Base-by-base conservation (phyloP, 2,888 invertebrate species). In the Cepaea hortensis region DNA sequence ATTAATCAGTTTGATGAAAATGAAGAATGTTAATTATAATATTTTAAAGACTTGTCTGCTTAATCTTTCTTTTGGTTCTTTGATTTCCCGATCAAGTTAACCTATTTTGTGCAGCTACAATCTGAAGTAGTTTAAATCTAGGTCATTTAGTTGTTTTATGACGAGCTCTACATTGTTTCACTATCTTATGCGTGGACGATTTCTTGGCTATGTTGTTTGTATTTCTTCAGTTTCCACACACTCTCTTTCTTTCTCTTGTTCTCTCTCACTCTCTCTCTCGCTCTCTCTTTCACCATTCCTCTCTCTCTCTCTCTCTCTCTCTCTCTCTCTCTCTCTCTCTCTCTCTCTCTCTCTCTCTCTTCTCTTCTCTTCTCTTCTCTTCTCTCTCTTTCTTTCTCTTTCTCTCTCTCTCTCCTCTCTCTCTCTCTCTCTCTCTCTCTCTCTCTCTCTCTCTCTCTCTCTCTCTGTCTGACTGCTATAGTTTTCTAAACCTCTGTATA, bases 211-310 rank as follows among this genome's bases (percentile, higher is more conserved):
- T 50, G 95, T 96, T 35, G 96, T 96, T 87, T 93, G 92, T 87
- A 88, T 91, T 73, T 93, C 93, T 84, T 93, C 92, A 87, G 82
- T 97, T 89, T 97, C 97, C 80, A 98, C 98, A 83, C 96, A 97
- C 35, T 97, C 98, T 98, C 94, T 96, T 97, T 93, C 97, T 98
- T 88, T 70, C 11, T 4, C 18, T 76, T 48, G 2, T n/a, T 76
- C 50, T 48, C 50, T 76, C 76, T 76, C 18, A 5, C 18, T 4
- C 35, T 65, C 46, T 81, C 46, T 35, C 7, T 9, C 11, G 6
- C 35, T 35, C 20, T 23, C 35, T 65, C 5, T 35, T 46, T 23
- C 11, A 23, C 46, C 23, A 20, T 23, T 46, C 23, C 68, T 68
- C 35, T 65, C 46, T 68, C 68, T 81, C 4, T 65, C 46, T 68